Evolutionary conservation across 2,797 vertebrate species (phyloP), one percentile per base, ranked within the genome.

Genomic region (Pantherophis alleghaniensis): DNA sequence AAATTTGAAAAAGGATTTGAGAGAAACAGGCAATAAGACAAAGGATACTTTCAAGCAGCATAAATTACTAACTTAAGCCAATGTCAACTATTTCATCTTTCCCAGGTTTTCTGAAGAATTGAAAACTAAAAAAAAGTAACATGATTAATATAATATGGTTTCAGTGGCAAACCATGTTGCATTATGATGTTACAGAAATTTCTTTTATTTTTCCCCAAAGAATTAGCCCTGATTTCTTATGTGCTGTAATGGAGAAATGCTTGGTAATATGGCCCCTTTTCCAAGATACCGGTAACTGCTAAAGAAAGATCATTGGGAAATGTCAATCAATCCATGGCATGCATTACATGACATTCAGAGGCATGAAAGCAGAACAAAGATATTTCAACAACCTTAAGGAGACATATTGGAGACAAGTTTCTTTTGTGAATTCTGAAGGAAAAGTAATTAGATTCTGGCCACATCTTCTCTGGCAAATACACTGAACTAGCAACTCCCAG

Each of bases 261-360:
- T 47, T 91, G 20, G 11, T 93, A 90, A 1, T 51, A 92, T 90
- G 91, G 22, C 56, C 93, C 18, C 56, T 94, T 87, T 87, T 88
- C 66, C 90, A 95, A 57, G 42, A 94, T 79, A 94, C 51, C 9
- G 9, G 9, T 53, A 53, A 93, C 28, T 14, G 4, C 37, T 83
- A 92, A 86, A 90, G 57, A 89, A 56, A 92, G 66, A 57, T 86
- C 60, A 88, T 4, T 63, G 20, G 37, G 93, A 91, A 93, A 28
- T 94, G 87, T 93, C 53, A 91, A 28, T 26, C 83, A 51, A 89
- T 18, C n/a, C 92, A 83, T 91, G 63, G 26, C 11, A 28, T 61
- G 61, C 2, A 18, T 0, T 0, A 3, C n/a, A n/a, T 92, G 24
- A 92, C 57, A 92, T 0, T 51, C 9, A 88, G 94, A 88, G 94